Conservation (phyloP, 2,113 vertebrate genomes). For the Corythornis vintsioides region DNA sequence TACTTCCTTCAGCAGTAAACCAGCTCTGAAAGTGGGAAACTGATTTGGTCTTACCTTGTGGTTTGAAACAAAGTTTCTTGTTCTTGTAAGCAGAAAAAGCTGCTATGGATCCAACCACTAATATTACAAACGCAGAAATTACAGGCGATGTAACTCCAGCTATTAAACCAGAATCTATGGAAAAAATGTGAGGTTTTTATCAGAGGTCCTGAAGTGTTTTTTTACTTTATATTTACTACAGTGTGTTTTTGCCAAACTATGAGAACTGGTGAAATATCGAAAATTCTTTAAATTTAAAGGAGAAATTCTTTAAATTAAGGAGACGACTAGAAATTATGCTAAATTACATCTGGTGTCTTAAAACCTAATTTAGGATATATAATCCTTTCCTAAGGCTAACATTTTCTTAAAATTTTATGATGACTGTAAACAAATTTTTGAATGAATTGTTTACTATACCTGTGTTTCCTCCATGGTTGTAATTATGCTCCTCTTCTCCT, state of each 20-base stretch:
- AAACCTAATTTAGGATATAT: neutral
- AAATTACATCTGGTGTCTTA: neutral
- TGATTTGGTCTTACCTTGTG: conserved; percentile 8
- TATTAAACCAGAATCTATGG: conserved; percentile 55
- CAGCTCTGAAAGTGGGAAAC: neutral
- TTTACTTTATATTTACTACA: neutral
- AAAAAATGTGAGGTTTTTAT: neutral
- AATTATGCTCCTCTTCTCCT: conserved; percentile 40
- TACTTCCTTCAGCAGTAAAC: neutral
- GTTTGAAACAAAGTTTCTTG: conserved; percentile 52
- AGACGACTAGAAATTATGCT: neutral
- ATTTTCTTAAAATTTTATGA: neutral
- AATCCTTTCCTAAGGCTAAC: neutral
- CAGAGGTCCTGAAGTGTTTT: neutral
- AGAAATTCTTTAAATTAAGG: neutral
- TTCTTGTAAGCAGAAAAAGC: conserved; percentile 49
- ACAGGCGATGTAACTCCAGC: conserved; percentile 74
- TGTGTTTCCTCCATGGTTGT: neutral
- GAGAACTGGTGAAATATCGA: neutral
- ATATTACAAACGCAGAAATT: conserved; percentile 63
- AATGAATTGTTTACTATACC: conserved; percentile 47
- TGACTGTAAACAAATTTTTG: neutral
- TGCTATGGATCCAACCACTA: conserved; percentile 53
- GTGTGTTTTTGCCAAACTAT: neutral
- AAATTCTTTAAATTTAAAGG: neutral